These are phyloP conservation scores for Xanthorhoe spadicearia DNA, from an alignment of 2,888 invertebrate species.

Conservation along the genomic window DNA sequence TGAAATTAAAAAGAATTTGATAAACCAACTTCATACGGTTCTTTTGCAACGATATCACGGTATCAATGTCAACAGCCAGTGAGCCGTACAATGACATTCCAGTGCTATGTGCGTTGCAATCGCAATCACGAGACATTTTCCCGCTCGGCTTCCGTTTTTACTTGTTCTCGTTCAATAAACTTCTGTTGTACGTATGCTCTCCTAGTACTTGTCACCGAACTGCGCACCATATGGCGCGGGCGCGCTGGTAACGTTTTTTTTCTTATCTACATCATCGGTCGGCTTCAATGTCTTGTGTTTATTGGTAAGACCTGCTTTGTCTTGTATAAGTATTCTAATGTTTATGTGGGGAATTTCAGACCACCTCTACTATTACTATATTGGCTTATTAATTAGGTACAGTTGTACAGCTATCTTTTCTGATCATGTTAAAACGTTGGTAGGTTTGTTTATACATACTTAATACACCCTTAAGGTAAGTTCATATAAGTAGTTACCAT, in stretches of 20 bases:
- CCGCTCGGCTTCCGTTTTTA: constrained; percentile 54
- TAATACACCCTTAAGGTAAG: too few relatives aligned
- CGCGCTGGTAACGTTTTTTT: constrained; percentile 43
- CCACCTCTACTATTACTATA: too few relatives aligned
- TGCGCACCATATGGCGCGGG: constrained; percentile 47
- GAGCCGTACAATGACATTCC: constrained; percentile 44
- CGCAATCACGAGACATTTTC: constrained; percentile 55
- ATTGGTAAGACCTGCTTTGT: constrained; percentile 2
- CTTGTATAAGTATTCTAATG: background rate
- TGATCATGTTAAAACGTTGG: too few relatives aligned
- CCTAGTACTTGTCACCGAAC: constrained; percentile 80
- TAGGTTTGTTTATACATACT: too few relatives aligned
- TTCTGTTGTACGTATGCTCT: constrained; percentile 62
- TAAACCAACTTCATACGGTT: background rate
- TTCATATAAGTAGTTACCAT: too few relatives aligned
- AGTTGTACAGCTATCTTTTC: too few relatives aligned
- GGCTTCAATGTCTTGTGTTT: constrained; percentile 36
- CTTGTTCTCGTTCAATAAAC: constrained; percentile 56
- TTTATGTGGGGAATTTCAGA: background rate
- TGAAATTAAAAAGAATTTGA: background rate
- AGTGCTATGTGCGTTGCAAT: constrained; percentile 40
- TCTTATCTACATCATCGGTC: constrained; percentile 40
- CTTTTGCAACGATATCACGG: constrained; percentile 24
- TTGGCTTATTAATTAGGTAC: too few relatives aligned
- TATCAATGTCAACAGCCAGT: constrained; percentile 35